Conservation (phyloP, 1,140 invertebrate genomes). For the Protaetia brevitarsis region DNA sequence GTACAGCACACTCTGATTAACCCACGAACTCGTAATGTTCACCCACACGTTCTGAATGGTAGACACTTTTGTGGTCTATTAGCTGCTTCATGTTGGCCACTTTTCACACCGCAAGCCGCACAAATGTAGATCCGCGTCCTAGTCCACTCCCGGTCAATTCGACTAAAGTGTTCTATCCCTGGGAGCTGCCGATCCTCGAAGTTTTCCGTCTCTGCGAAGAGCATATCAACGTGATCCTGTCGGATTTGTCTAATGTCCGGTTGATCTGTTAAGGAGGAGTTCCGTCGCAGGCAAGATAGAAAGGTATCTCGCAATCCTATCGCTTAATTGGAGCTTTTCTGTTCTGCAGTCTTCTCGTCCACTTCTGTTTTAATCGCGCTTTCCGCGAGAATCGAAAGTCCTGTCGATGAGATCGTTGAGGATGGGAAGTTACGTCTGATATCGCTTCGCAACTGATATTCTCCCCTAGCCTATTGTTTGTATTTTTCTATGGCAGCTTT, state of each 20-base stretch:
- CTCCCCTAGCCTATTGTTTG: conserved; percentile 23
- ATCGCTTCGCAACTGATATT: conserved; percentile 26
- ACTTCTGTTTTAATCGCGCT: background rate
- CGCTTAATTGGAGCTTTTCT: background rate
- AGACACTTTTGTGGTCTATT: conserved; percentile 70
- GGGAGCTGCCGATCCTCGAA: conserved; percentile 39
- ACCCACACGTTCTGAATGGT: conserved; percentile 79
- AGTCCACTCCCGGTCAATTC: conserved; percentile 70
- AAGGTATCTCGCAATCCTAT: conserved; percentile 35
- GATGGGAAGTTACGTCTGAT: conserved; percentile 37
- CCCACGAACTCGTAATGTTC: conserved; percentile 77
- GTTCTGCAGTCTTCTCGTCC: background rate
- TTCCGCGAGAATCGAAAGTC: conserved; percentile 26
- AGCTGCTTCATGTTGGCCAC: conserved; percentile 66
- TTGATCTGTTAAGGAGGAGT: conserved; percentile 30
- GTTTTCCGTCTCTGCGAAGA: conserved; percentile 50
- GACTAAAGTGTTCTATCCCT: conserved; percentile 36
- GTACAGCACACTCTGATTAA: conserved; percentile 66
- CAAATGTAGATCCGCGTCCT: conserved; percentile 74
- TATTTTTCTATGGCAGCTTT: conserved; percentile 43
- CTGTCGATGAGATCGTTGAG: conserved; percentile 36
- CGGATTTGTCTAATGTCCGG: conserved; percentile 43
- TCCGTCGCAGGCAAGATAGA: conserved; percentile 40
- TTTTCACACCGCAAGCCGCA: conserved; percentile 68
- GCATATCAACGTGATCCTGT: conserved; percentile 45